A percentile compares a stretch with the other conserved stretches of the same genome.
phyloP scores from a whole-genome alignment of 2,797 vertebrate species.

The Eupleurogrammus muticus region DNA sequence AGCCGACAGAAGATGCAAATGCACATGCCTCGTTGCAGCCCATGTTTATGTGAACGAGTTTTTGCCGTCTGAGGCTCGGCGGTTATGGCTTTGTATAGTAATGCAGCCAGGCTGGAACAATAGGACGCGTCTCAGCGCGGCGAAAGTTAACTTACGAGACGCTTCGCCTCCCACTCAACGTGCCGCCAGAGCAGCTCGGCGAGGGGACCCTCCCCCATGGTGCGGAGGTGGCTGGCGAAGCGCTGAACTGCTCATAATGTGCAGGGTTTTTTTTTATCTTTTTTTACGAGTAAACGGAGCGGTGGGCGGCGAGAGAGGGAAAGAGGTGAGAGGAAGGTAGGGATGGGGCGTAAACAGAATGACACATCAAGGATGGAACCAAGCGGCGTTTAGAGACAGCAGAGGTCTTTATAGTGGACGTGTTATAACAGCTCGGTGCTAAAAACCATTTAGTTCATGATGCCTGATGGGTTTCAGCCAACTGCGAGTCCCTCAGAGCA shows the following conservation, averaged over 20 bases:
- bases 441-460: conserved; percentile 31
- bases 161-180: conserved; percentile 31
- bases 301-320: conserved; percentile 13
- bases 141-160: conserved; percentile 29
- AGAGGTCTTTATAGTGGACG: conserved; percentile 11
- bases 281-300: conserved; percentile 12
- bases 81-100: not conserved
- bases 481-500: conserved; percentile 5
- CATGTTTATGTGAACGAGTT: not conserved
- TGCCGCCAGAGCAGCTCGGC: conserved; percentile 10
- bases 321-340: conserved; percentile 1
- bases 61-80: conserved; percentile 5
- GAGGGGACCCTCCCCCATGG: conserved; percentile 20
- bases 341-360: conserved; percentile 7
- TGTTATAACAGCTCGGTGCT: conserved; percentile 12
- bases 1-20: not conserved
- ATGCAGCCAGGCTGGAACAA: conserved; percentile 15
- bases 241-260: conserved; percentile 4
- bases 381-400: conserved; percentile 9
- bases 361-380: conserved; percentile 16
- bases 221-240: conserved; percentile 10
- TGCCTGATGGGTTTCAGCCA: conserved; percentile 23
- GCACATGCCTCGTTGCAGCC: not conserved
- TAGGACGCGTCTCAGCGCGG: conserved; percentile 1
- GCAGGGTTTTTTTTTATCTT: not conserved